Evolutionary conservation across 2,113 vertebrate species (phyloP), one percentile per base, ranked within the genome.

Genomic region (Rana temporaria): DNA sequence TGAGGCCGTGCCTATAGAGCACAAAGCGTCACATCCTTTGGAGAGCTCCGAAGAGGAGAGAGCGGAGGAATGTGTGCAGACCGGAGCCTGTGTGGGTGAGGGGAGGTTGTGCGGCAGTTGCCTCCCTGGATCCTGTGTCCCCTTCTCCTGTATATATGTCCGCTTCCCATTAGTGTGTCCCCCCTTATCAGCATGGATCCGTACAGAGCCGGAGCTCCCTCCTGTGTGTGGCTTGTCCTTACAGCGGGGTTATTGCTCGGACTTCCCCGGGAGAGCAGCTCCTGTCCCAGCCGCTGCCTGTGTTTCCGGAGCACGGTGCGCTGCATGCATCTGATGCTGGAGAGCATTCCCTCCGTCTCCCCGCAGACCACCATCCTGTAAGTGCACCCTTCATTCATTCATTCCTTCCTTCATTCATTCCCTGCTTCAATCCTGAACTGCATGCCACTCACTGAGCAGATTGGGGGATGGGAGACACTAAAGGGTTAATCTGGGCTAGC

Each of bases 261-360:
- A 4, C 90, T 86, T 63, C 90, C 88, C 22, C 89, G 83, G 88
- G 66, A 85, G 59, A 88, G 87, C 1, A 81, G 85, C 3, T 86
- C 91, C 30, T 98, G 97, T 79, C 97, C 97, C 53, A 97, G 96
- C 89, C 97, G 97, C 88, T 99, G 97, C 87, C 88, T 98, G 18
- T 99, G 97, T 85, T 98, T 99, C 90, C 95, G 97, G 70, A 98
- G 93, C 90, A 99, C 97, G 0, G 97, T 99, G 90, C 95, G 97
- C 91, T 99, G 97, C 90, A 99, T 99, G 97, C 97, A 99, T 89
- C 93, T 99, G 48, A 96, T 95, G 91, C 90, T 99, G 93, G 97
- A 99, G 84, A 91, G 90, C 60, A 95, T 98, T 75, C 97, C 97
- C 6, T 90, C 93, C n/a, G 95, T 98, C 59, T 90, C 95, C 17